Base-by-base conservation (phyloP, 2,113 vertebrate species). In the Varanus salvator region DNA sequence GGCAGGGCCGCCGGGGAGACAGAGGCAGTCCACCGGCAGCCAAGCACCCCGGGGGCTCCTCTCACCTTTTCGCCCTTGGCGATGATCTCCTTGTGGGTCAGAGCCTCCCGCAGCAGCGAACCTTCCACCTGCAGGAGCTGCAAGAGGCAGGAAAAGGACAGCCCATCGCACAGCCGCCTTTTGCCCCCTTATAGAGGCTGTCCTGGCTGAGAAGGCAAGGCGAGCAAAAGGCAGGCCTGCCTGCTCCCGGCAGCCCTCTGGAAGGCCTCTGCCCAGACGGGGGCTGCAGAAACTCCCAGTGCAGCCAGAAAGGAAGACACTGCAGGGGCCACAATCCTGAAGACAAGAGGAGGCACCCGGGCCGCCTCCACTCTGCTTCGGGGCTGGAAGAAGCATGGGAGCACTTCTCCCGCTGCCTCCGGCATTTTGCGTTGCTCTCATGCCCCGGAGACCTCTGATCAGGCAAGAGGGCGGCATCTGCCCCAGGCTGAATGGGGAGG, bases 11-110 rank as follows among this genome's bases (percentile, higher is more conserved):
- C 0, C n/a, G 14, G 3, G 64, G 3, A 64, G 17, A 15, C 21
- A 8, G 66, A 69, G 15, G 15, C 11, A 12, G 11, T 11, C 29
- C 0, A 12, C 5, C 1, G 1, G 66, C 1, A 38, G 75, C 66
- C 0, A 19, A 19, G 60, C 3, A 19, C 60, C 60, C 60, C 17
- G 60, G 21, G 60, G 3, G 60, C 3, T 21, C 4, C 60, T 87
- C 97, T 94, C 69, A 99, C 99, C 98, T 99, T 98, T 90, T 99
- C 99, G 48, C 98, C 99, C 95, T 99, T 99, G 88, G 99, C 99
- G 66, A 97, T 99, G 94, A 99, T 99, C 97, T 99, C 99, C 97
- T 98, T 99, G 96, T 99, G 98, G 44, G 96, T 99, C 93, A 99
- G 93, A 0, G 98, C 98, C 92, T 99, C 98, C 84, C 98, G 98